These are phyloP conservation scores for Pteronura brasiliensis DNA, from an alignment of 2,113 vertebrate species.

Conservation along the genomic window DNA sequence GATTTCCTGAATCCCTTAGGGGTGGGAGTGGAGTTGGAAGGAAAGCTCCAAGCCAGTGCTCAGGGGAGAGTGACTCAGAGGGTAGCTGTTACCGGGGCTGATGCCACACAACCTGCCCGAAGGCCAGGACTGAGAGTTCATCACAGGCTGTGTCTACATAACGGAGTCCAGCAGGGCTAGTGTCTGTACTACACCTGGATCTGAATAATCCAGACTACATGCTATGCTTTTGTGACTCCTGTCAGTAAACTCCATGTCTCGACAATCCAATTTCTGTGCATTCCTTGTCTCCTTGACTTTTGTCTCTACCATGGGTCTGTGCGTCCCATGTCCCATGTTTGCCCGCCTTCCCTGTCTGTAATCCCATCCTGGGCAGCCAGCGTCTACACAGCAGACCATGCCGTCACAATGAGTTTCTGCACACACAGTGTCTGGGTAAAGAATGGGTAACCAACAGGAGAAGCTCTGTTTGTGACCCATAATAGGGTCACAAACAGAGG, in stretches of 20 bases:
- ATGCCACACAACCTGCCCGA: neutral
- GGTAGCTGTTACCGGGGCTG: neutral
- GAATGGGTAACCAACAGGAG: neutral
- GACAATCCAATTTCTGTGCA: neutral
- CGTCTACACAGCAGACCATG: neutral
- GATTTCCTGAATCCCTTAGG: neutral
- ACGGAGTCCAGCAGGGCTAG: neutral
- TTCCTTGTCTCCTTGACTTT: neutral
- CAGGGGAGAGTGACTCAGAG: neutral
- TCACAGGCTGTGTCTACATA: neutral
- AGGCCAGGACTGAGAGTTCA: neutral
- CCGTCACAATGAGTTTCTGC: neutral
- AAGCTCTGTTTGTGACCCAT: neutral
- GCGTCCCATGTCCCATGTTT: neutral
- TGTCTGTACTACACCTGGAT: neutral
- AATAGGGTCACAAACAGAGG: too few relatives aligned
- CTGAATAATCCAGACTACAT: neutral
- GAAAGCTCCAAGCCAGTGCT: neutral
- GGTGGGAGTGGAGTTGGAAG: neutral
- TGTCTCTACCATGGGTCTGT: neutral
- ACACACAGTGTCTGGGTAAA: neutral
- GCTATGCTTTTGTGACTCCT: neutral
- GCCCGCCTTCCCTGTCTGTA: too few relatives aligned
- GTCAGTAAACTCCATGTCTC: neutral
- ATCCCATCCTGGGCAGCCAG: neutral